Percentiles rank a stretch among this genome's conserved stretches.
Evolutionary conservation across 2,888 invertebrate species (phyloP).

Genomic region (Chrysomela aeneicollis): DNA sequence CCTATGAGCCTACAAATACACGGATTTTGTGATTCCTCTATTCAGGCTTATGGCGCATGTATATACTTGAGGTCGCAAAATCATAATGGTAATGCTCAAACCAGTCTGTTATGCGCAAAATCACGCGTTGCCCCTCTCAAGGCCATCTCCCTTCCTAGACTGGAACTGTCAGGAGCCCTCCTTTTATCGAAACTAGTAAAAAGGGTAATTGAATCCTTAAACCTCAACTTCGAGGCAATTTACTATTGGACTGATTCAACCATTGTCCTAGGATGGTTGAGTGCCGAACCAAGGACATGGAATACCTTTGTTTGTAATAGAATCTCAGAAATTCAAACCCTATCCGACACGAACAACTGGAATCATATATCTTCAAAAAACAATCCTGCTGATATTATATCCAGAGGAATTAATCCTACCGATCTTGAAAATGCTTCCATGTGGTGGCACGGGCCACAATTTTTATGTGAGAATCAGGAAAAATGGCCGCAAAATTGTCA

Average conservation of each 20-base stretch:
- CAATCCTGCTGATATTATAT: too few species aligned
- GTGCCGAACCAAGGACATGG: slow-evolving; percentile 34
- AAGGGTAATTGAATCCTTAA: slow-evolving; percentile 16
- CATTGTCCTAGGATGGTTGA: slow-evolving; percentile 44
- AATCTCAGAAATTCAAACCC: slow-evolving; percentile 39
- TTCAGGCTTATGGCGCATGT: slow-evolving; percentile 34
- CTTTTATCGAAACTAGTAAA: slow-evolving; percentile 37
- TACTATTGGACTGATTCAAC: slow-evolving; percentile 44
- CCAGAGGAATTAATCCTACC: slow-evolving; percentile 40
- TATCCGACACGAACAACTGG: slow-evolving; percentile 36
- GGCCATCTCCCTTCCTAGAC: slow-evolving; percentile 28
- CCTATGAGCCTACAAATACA: slow-evolving; percentile 28
- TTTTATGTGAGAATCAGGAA: background rate
- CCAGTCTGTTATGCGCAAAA: slow-evolving; percentile 34
- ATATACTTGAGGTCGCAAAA: slow-evolving; percentile 30
- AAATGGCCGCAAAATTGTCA: background rate
- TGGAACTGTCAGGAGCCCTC: slow-evolving; percentile 36
- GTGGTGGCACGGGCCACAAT: slow-evolving; percentile 40
- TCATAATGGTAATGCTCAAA: slow-evolving; percentile 11
- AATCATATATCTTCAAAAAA: slow-evolving; percentile 38
- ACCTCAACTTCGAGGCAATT: slow-evolving; percentile 24
- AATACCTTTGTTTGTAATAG: slow-evolving; percentile 46
- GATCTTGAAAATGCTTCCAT: slow-evolving; percentile 17
- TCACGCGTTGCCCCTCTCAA: slow-evolving; percentile 39
- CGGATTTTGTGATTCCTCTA: slow-evolving; percentile 33